Conservation (phyloP, 1,140 invertebrate genomes). For the Brachionus plicatilis region DNA sequence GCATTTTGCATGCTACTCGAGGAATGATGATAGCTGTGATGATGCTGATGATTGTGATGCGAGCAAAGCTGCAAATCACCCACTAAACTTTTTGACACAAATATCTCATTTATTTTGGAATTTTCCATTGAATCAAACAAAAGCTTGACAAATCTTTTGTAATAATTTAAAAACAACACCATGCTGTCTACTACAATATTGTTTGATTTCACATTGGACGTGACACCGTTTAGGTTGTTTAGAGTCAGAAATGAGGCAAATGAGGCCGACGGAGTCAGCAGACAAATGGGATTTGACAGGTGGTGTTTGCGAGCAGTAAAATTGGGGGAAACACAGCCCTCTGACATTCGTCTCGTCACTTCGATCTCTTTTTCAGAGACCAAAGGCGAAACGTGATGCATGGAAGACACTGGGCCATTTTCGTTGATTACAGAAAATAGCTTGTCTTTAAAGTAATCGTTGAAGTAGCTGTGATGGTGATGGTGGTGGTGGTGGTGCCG, state of each 20-base stretch:
- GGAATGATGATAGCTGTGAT: background rate
- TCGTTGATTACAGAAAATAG: background rate
- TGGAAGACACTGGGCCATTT: background rate
- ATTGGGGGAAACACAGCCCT: background rate
- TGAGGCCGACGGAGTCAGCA: slow-evolving; percentile 21
- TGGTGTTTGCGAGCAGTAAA: background rate
- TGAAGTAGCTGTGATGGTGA: background rate
- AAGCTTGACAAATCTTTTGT: slow-evolving; percentile 25
- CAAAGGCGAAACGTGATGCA: background rate
- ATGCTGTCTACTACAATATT: slow-evolving; percentile 29
- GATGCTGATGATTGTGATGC: slow-evolving; percentile 13
- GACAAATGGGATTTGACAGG: background rate
- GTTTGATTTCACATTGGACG: background rate
- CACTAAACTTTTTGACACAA: background rate
- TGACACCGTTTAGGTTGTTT: background rate
- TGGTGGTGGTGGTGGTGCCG: background rate
- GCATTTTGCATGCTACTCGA: background rate
- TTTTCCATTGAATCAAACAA: slow-evolving; percentile 26
- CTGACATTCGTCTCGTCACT: background rate
- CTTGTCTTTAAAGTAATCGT: slow-evolving; percentile 12
- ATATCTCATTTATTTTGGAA: background rate
- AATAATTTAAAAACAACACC: slow-evolving; percentile 22
- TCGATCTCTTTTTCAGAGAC: background rate
- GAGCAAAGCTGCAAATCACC: background rate
- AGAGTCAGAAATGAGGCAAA: background rate